Evolutionary conservation across 2,113 vertebrate species (phyloP).

Genomic region (Gila orcuttii): DNA sequence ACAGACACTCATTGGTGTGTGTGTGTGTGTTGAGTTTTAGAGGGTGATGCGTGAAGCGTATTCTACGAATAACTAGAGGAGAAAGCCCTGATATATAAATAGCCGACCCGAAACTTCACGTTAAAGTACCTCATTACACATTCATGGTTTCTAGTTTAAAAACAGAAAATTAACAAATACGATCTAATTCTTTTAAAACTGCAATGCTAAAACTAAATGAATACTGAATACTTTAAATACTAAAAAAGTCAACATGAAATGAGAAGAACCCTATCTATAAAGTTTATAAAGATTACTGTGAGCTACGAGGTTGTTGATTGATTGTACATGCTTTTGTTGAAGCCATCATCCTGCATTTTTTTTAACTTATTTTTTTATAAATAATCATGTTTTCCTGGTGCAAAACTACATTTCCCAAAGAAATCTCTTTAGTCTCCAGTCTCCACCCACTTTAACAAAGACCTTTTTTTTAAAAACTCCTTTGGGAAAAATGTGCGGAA

Average conservation of each 20-base stretch:
- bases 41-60: slow-evolving; percentile 61
- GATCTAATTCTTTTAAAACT: not conserved
- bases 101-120: not conserved
- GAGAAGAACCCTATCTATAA: not conserved
- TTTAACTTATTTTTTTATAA: not conserved
- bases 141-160: not conserved
- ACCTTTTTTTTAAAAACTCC: too few species aligned
- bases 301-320: not conserved
- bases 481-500: too few species aligned
- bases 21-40: slow-evolving; percentile 61
- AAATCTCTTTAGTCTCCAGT: not conserved
- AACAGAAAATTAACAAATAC: not conserved
- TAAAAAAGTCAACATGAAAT: not conserved
- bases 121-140: not conserved
- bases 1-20: slow-evolving; percentile 64
- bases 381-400: not conserved
- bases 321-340: not conserved
- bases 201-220: not conserved
- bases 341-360: not conserved
- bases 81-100: not conserved
- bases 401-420: not conserved
- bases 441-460: too few species aligned
- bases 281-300: not conserved
- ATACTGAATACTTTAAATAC: not conserved
- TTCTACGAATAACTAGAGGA: not conserved